These are phyloP conservation scores for Apamea epomidion DNA, from an alignment of 2,888 invertebrate genomes.

Conservation along the genomic window DNA sequence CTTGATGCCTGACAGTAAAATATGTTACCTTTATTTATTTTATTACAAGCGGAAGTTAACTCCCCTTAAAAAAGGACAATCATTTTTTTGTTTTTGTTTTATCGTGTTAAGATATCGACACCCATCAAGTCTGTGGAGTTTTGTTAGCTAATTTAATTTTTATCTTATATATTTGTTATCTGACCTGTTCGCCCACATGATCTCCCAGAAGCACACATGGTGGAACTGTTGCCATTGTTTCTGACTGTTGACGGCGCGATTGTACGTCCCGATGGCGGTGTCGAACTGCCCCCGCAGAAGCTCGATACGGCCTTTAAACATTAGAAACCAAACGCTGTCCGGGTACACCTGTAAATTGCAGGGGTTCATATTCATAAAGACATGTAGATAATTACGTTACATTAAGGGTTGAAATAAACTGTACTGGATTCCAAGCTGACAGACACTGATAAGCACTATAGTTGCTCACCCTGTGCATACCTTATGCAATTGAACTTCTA, in stretches of 20 bases:
- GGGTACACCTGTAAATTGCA: slow-evolving; percentile 90
- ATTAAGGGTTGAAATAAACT: not conserved
- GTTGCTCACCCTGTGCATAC: not conserved
- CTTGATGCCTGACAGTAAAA: too few relatives aligned
- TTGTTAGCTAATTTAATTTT: not conserved
- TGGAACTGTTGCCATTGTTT: slow-evolving; percentile 97
- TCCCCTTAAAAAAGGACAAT: too few relatives aligned
- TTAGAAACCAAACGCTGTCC: slow-evolving; percentile 97
- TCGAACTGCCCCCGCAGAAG: slow-evolving; percentile 95
- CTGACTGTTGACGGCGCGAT: slow-evolving; percentile 95
- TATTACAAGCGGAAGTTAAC: too few relatives aligned
- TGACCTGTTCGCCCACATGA: slow-evolving; percentile 97
- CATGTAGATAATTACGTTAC: not conserved
- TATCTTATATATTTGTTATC: slow-evolving; percentile 29
- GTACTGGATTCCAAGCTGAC: not conserved
- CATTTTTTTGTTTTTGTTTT: not conserved
- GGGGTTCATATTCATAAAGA: not conserved
- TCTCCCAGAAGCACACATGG: slow-evolving; percentile 98
- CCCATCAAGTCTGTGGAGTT: not conserved
- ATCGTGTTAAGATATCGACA: not conserved
- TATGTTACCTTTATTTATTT: too few relatives aligned
- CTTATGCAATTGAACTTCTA: not conserved
- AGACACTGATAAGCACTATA: not conserved
- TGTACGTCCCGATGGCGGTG: slow-evolving; percentile 94
- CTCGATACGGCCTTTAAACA: slow-evolving; percentile 96